phyloP scores from a whole-genome alignment of 2,888 invertebrate genomes.

The Drosophila mercatorum region DNA sequence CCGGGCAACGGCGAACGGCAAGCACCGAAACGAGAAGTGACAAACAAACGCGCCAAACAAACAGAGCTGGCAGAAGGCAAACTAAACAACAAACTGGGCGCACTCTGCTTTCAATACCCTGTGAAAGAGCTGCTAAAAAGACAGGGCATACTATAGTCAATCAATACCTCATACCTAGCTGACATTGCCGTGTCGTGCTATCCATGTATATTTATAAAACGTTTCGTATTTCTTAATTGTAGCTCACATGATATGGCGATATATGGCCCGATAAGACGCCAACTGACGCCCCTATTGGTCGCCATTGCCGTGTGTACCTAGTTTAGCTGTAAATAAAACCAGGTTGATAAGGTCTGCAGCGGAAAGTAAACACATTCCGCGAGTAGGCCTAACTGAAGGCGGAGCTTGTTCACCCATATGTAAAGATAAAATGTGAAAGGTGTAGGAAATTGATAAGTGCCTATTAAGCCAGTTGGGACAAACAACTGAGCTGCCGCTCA shows the following conservation, averaged over 20 bases:
- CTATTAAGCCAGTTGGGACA: too few species aligned
- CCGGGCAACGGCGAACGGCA: conserved; percentile 46
- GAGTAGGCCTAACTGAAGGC: not conserved
- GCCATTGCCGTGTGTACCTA: not conserved
- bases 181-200: not conserved
- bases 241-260: not conserved
- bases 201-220: not conserved
- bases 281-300: not conserved
- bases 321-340: not conserved
- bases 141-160: not conserved
- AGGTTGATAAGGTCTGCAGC: not conserved
- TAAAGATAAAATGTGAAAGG: too few species aligned
- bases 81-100: conserved; percentile 63
- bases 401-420: not conserved
- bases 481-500: too few species aligned
- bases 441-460: not conserved
- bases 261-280: not conserved
- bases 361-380: not conserved
- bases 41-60: conserved; percentile 61
- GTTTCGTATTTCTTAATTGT: not conserved
- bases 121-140: not conserved
- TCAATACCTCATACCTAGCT: too few species aligned
- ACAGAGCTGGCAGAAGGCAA: conserved; percentile 47
- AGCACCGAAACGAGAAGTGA: conserved; percentile 34
- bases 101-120: conserved; percentile 23